Percentiles rank a stretch among this genome's conserved stretches.
Conservation (phyloP, 2,888 invertebrate species). For the Hypomecis punctinalis region DNA sequence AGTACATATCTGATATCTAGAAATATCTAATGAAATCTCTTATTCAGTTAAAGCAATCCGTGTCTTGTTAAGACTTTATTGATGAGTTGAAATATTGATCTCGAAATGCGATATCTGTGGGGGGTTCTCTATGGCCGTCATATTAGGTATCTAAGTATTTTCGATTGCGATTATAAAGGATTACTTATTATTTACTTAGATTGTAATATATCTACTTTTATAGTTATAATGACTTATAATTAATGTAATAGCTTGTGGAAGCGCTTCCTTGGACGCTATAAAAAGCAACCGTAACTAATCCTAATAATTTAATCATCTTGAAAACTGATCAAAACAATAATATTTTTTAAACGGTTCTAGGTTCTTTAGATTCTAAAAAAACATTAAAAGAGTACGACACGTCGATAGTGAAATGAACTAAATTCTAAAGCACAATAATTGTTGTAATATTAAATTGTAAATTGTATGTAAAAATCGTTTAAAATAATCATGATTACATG, state of each 20-base stretch:
- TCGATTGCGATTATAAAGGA: not conserved
- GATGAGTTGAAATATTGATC: too few relatives aligned
- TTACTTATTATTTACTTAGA: conserved; percentile 1
- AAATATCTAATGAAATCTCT: too few relatives aligned
- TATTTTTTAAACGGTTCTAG: not conserved
- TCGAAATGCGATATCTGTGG: not conserved
- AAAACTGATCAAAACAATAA: too few relatives aligned
- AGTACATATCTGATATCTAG: too few relatives aligned
- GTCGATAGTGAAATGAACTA: not conserved
- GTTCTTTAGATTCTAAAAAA: not conserved
- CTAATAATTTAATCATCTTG: too few relatives aligned
- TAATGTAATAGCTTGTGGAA: not conserved
- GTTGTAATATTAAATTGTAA: not conserved
- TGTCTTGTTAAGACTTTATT: too few relatives aligned
- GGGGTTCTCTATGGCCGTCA: not conserved
- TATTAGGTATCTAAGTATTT: conserved; percentile 4
- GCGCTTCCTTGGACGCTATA: not conserved
- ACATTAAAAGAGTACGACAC: too few relatives aligned
- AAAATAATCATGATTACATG: conserved; percentile 21
- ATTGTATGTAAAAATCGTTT: conserved; percentile 5
- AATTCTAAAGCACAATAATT: conserved; percentile 9
- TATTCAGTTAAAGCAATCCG: too few relatives aligned
- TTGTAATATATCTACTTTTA: not conserved
- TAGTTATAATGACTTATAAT: conserved; percentile 5
- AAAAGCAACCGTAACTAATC: not conserved